Conservation (phyloP, 2,888 invertebrate genomes). For the Blomia tropicalis region DNA sequence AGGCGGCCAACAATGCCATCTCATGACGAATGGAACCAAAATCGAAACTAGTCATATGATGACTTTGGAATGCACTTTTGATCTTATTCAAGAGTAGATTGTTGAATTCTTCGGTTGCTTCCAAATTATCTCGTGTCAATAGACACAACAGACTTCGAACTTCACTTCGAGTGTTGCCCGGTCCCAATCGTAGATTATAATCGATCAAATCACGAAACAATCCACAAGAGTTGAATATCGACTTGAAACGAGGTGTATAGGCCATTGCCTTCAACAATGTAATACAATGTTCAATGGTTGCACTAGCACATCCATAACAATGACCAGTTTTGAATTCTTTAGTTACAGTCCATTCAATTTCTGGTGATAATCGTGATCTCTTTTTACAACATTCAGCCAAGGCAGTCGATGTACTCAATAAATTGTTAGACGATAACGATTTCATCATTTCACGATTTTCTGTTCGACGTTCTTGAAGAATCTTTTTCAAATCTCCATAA, state of each 20-base stretch:
- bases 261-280: constrained; percentile 76
- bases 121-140: constrained; percentile 66
- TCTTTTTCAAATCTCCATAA: constrained; percentile 25
- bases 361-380: background rate
- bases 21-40: constrained; percentile 59
- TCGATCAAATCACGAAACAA: constrained; percentile 74
- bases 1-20: constrained; percentile 66
- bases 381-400: background rate
- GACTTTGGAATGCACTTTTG: constrained; percentile 40
- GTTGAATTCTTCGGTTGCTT: constrained; percentile 67
- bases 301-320: constrained; percentile 50
- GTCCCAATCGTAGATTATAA: constrained; percentile 56
- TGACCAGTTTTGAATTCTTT: constrained; percentile 28
- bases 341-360: background rate
- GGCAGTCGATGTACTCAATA: background rate
- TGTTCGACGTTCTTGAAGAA: constrained; percentile 25
- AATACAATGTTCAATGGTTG: constrained; percentile 83
- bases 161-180: constrained; percentile 57
- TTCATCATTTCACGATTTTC: too few relatives aligned
- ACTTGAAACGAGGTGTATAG: constrained; percentile 55
- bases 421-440: background rate
- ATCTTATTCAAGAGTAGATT: constrained; percentile 63
- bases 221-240: constrained; percentile 62
- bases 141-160: constrained; percentile 73
- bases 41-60: constrained; percentile 31